These are phyloP conservation scores for Mythimna lalbum DNA, from an alignment of 2,888 invertebrate species.

Conservation along the genomic window DNA sequence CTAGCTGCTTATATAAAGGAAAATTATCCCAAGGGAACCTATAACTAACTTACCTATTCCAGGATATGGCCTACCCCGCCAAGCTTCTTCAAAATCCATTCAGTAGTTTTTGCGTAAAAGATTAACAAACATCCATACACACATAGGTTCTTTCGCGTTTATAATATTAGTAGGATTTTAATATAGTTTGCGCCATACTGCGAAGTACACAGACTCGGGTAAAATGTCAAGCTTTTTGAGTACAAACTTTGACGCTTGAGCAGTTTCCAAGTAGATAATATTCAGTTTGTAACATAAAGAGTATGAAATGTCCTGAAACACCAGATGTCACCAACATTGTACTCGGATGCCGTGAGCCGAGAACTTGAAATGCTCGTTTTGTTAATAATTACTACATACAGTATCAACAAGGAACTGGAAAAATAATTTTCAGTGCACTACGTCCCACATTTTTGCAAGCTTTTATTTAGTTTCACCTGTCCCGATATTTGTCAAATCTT, in stretches of 20 bases:
- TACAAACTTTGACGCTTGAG: neutral
- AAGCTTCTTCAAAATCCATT: no score
- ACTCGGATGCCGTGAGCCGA: constrained; percentile 22
- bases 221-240: neutral
- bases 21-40: no score
- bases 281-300: neutral
- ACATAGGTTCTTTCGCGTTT: no score
- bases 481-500: no score
- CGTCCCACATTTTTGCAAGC: neutral
- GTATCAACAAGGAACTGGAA: constrained; percentile 17
- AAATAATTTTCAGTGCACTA: constrained; percentile 8
- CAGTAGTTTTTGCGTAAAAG: no score
- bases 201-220: neutral
- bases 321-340: constrained; percentile 22
- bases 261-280: constrained; percentile 5
- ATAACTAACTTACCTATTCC: no score
- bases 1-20: no score
- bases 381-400: constrained; percentile 40
- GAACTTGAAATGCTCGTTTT: constrained; percentile 20
- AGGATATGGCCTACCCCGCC: no score
- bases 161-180: no score
- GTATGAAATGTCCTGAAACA: neutral
- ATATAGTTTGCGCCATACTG: neutral
- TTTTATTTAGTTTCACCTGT: no score
- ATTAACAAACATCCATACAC: no score